Evolutionary conservation across 2,113 vertebrate species (phyloP).

Genomic region (Lonchura striata): DNA sequence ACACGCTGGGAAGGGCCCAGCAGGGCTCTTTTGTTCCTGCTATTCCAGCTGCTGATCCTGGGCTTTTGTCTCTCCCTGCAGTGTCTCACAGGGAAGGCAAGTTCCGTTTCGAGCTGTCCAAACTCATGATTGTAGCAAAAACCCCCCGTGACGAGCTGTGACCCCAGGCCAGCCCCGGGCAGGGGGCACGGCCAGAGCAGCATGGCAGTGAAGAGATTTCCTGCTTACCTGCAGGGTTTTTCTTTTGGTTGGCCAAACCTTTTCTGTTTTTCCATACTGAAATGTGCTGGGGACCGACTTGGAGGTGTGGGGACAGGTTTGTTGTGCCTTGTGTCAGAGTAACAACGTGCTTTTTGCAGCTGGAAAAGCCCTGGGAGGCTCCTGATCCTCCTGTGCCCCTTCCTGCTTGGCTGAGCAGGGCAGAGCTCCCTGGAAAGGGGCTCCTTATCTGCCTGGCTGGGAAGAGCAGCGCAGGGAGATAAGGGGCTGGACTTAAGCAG

Average conservation of each 20-base stretch:
- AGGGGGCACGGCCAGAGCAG: not conserved
- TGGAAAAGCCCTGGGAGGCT: not conserved
- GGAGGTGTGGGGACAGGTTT: not conserved
- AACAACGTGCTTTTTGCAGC: not conserved
- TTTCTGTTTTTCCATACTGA: not conserved
- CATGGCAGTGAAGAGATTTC: not conserved
- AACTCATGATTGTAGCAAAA: constrained; percentile 82
- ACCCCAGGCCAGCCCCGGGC: not conserved
- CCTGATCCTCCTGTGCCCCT: not conserved
- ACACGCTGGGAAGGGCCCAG: not conserved
- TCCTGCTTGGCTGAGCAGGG: not conserved
- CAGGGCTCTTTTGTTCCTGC: not conserved
- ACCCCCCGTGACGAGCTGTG: constrained; percentile 82
- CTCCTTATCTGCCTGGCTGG: constrained; percentile 30
- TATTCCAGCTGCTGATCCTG: not conserved
- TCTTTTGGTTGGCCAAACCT: not conserved
- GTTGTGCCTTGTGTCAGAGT: constrained; percentile 2
- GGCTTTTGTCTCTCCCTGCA: constrained; percentile 38
- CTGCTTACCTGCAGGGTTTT: not conserved
- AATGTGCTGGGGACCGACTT: not conserved
- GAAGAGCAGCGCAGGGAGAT: constrained; percentile 4
- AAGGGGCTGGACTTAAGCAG: not conserved
- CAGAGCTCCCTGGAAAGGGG: not conserved
- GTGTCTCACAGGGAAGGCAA: constrained; percentile 88
- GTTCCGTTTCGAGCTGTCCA: constrained; percentile 90